Evolutionary conservation across 1,140 invertebrate genomes (phyloP), one percentile per base, ranked within the genome.

Genomic region (Eurytemora carolleeae): DNA sequence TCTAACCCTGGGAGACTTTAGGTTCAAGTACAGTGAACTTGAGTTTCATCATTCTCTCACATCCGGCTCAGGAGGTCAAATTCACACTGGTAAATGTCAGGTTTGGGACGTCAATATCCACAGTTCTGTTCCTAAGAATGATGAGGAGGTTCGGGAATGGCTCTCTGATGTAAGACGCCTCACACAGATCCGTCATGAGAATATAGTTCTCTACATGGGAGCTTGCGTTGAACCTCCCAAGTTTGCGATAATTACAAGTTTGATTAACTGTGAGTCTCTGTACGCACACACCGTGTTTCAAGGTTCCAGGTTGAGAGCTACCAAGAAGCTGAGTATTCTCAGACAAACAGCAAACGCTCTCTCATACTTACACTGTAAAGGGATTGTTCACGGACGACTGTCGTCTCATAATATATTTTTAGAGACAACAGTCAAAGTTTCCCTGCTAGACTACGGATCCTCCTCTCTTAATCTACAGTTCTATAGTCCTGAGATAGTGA

Each of bases 161-260:
- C 75, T 71, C 68, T 65, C 66, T 15, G 69, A 74, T 18, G 71
- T 76, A 44, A 66, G 67, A 15, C 70, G 69, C 25, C 68, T 76
- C 25, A 71, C 69, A 53, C 70, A 71, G 65, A 75, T 76, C 21
- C 69, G 75, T 2, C 75, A 76, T 62, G 75, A 76, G 65, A 76
- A 76, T 65, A 71, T 76, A 25, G 71, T 72, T 3, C 68, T 76
- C 3, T 76, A 76, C 64, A 76, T 76, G 75, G 75, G 75, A 1
- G 74, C 74, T 0, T 75, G 74, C 61, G 69, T 73, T 17, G 68
- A 70, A 53, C 68, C 69, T 0, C 70, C 71, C 3, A 65, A 70
- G 54, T 73, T 74, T 69, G 61, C 63, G 17, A 63, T 64, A 18
- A 55, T 62, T 20, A 62, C 60, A 19, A 62, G 54, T 44, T 19